These are phyloP conservation scores for Cinclus mexicanus DNA, from an alignment of 2,113 vertebrate species.

Conservation along the genomic window DNA sequence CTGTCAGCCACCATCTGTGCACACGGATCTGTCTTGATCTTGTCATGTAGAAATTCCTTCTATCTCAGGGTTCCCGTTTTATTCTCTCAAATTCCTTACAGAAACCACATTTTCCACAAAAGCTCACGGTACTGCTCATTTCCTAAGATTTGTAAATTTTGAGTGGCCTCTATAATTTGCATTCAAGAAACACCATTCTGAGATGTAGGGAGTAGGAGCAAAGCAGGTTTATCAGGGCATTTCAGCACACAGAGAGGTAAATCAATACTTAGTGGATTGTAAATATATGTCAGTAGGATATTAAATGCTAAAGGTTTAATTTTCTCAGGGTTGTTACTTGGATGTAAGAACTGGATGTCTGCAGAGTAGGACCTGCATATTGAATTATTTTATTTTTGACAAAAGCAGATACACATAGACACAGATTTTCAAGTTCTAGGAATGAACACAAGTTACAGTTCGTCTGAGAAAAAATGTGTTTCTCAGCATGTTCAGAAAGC, in stretches of 20 bases:
- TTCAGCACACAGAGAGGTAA: background rate
- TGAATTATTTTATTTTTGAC: background rate
- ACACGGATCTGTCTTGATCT: background rate
- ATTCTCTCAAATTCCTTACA: background rate
- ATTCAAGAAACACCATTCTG: background rate
- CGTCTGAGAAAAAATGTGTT: background rate
- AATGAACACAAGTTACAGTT: background rate
- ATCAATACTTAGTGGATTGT: background rate
- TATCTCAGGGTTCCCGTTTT: background rate
- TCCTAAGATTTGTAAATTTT: background rate
- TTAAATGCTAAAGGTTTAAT: background rate
- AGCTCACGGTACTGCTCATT: background rate
- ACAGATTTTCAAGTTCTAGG: background rate
- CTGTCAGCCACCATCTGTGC: constrained; percentile 18
- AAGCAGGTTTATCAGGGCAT: background rate
- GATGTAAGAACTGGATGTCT: background rate
- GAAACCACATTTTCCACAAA: background rate
- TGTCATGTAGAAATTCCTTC: background rate
- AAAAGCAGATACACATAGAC: background rate
- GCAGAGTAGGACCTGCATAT: background rate
- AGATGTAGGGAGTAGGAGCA: background rate
- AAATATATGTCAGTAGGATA: background rate
- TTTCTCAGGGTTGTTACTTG: background rate
- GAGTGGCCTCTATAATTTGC: background rate
- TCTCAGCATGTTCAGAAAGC: background rate